Evolutionary conservation across 2,888 invertebrate species (phyloP), one percentile per base, ranked within the genome.

Genomic region (Eupithecia centaureata): DNA sequence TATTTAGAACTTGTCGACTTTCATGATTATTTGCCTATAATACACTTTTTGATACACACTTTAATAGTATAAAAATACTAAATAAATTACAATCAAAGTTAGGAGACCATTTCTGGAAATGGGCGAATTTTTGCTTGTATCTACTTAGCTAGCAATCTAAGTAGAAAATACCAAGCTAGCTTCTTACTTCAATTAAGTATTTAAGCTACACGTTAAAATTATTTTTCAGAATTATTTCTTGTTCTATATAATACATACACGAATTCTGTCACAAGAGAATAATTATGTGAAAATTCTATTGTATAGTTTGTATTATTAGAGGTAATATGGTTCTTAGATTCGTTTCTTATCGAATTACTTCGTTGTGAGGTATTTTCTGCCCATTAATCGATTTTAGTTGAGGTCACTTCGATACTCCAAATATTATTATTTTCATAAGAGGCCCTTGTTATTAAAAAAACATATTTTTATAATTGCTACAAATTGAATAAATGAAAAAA

Each of bases 281-380:
- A n/a, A n/a, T 42, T 59, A 61, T 61, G 38, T n/a, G 32, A 63
- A 62, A 57, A 65, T 67, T 68, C 28, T 66, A 65, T 51, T 60
- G 38, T 63, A 42, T 32, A 33, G 10, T 18, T 65, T 67, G 35
- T 67, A 67, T 33, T 63, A 57, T 62, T 30, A 68, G 75, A 75
- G 75, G 75, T 75, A 75, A 61, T 72, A 58, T 65, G 75, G 75
- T 75, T 72, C 60, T 70, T 72, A 75, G 61, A 32, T 71, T 63
- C 65, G 73, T 69, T 71, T 67, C 70, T 72, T 75, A 75, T 47
- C 58, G 38, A 61, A 61, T 63, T 66, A 66, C 22, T 66, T 63
- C 33, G 61, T 66, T 61, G 68, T 70, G 71, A 72, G 65, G 69
- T 72, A 51, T 65, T 63, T 67, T 66, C 66, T 22, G 68, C 69